phyloP scores from a whole-genome alignment of 2,113 vertebrate genomes.

The Baryphthengus martii region DNA sequence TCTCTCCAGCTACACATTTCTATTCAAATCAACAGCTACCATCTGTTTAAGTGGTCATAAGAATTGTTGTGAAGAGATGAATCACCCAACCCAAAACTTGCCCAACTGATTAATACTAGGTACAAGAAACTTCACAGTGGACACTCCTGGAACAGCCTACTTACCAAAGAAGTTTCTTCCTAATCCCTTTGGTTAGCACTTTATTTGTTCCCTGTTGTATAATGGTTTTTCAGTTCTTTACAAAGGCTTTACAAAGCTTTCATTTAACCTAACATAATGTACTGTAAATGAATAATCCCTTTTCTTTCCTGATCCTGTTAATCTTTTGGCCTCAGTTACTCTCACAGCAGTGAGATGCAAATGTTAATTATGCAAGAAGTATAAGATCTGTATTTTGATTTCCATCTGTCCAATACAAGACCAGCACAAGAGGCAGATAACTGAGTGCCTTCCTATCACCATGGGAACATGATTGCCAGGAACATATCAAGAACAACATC shows the following conservation, averaged over 20 bases:
- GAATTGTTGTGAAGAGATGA: background rate
- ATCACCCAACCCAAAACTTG: background rate
- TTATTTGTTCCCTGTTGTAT: slow-evolving; percentile 63
- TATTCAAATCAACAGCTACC: background rate
- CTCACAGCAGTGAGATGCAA: slow-evolving; percentile 49
- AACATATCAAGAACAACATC: slow-evolving; percentile 18
- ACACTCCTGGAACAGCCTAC: slow-evolving; percentile 25
- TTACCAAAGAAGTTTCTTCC: slow-evolving; percentile 52
- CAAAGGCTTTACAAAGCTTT: slow-evolving; percentile 61
- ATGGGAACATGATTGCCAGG: slow-evolving; percentile 46
- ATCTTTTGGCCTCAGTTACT: slow-evolving; percentile 60
- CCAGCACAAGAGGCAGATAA: slow-evolving; percentile 33
- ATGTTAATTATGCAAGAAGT: slow-evolving; percentile 62
- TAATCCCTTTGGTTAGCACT: slow-evolving; percentile 57
- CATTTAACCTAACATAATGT: slow-evolving; percentile 63
- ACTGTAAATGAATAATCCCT: slow-evolving; percentile 69
- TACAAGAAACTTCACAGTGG: slow-evolving; percentile 31
- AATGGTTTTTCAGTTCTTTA: slow-evolving; percentile 64
- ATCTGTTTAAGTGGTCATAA: background rate
- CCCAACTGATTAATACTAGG: background rate
- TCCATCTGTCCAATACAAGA: slow-evolving; percentile 57
- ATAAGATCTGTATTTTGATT: slow-evolving; percentile 54
- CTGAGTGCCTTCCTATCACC: slow-evolving; percentile 7
- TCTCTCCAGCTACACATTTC: background rate
- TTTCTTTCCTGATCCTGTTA: slow-evolving; percentile 67